Base-by-base conservation (phyloP, 1,140 invertebrate genomes). In the Drosophila setifemur region DNA sequence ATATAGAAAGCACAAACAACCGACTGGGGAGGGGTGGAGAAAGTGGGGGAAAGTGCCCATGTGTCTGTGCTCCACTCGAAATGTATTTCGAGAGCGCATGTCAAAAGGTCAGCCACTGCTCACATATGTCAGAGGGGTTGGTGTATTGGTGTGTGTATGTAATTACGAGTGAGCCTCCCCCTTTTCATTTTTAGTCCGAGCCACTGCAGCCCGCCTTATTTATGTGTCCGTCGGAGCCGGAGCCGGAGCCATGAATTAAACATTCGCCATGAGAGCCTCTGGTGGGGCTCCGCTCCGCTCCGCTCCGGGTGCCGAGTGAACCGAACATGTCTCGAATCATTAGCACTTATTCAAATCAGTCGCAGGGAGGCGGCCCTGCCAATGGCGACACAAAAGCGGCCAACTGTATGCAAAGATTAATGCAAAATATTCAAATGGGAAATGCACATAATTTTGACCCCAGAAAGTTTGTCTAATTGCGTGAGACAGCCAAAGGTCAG, bases 11-110 rank as follows among this genome's bases (percentile, higher is more conserved):
- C 40, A 8, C 40, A 48, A 48, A 14, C 29, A 29, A 49, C 21
- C 35, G n/a, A n/a, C n/a, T n/a, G n/a, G n/a, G 19, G 29, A 23
- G 45, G 0, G 14, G 21, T 43, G 40, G 49, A 18, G 50, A 37
- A 28, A 12, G 37, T 21, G 37, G 21, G 5, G n/a, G n/a, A n/a
- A n/a, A 16, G 42, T 14, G 44, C 35, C 47, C 73, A 52, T 73
- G 63, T 73, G 54, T 54, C 55, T 40, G 69, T 54, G 74, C 66
- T 79, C 60, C 79, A 78, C 74, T 67, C 70, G 79, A 83, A 85
- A 83, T 83, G 81, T 83, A 85, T 85, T 83, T 83, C 70, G 70
- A 86, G 79, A 85, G 79, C 79, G 79, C 79, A 85, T 85, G 79
- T 85, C 79, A 85, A 85, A 63, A 79, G 79, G 79, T 85, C 79